Percentiles rank a stretch among this genome's conserved stretches.
These are phyloP conservation scores for Podiceps cristatus DNA, from an alignment of 2,113 vertebrate species.

Conservation along the genomic window DNA sequence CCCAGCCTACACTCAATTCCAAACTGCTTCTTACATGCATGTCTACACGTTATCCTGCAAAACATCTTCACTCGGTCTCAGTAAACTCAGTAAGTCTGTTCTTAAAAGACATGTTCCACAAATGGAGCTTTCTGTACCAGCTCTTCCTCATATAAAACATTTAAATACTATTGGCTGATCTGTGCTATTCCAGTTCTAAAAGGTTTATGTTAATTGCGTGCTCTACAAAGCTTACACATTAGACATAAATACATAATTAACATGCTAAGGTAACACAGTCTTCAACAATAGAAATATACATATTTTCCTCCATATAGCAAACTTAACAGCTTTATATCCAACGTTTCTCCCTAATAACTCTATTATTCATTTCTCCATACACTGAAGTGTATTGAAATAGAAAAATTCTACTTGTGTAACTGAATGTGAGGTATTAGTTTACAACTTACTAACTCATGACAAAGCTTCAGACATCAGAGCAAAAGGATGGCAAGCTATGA, in stretches of 20 bases:
- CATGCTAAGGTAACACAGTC: neutral
- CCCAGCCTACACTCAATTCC: neutral
- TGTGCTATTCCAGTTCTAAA: neutral
- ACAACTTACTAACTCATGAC: neutral
- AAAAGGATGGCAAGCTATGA: neutral
- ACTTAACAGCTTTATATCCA: neutral
- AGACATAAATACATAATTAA: neutral
- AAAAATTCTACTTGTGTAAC: neutral
- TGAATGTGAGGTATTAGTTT: neutral
- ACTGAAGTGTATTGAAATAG: neutral
- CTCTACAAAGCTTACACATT: neutral
- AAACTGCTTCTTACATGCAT: neutral
- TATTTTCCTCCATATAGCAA: neutral
- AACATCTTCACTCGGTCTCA: neutral
- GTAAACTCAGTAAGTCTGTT: neutral
- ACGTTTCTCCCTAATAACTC: neutral
- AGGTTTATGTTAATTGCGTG: neutral
- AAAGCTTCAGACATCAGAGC: neutral
- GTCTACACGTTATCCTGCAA: rapidly evolving
- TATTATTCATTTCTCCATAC: neutral
- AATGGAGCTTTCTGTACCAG: neutral
- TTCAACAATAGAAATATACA: neutral
- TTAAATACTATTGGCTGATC: neutral
- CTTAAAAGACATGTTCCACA: neutral
- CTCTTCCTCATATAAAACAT: neutral